phyloP scores from a whole-genome alignment of 2,113 vertebrate genomes.

The Condylura cristata region DNA sequence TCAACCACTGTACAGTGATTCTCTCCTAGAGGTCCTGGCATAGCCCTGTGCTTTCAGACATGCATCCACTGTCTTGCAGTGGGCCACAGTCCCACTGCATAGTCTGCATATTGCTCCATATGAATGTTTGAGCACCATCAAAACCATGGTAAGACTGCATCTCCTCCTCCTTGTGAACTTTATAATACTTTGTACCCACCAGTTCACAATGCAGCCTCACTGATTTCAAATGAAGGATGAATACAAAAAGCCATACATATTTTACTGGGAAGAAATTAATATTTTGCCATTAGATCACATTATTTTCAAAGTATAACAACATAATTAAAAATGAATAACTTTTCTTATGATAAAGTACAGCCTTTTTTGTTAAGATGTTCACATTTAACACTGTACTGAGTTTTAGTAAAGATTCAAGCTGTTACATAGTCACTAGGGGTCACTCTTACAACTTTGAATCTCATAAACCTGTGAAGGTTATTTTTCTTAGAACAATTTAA shows the following conservation, averaged over 20 bases:
- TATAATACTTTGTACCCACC: background rate
- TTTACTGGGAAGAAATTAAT: constrained; percentile 31
- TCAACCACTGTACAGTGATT: background rate
- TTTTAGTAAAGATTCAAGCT: constrained; percentile 54
- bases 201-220: background rate
- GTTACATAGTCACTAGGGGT: constrained; percentile 85
- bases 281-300: constrained; percentile 18
- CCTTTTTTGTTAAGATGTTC: background rate
- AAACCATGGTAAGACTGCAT: background rate
- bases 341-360: background rate
- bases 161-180: background rate
- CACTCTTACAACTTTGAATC: constrained; percentile 85
- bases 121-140: background rate
- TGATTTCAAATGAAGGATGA: background rate
- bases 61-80: rapidly evolving
- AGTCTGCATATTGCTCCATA: background rate
- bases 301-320: constrained; percentile 31
- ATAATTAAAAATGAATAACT: background rate
- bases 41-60: background rate
- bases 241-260: background rate
- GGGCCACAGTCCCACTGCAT: rapidly evolving
- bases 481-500: constrained; percentile 51
- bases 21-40: background rate
- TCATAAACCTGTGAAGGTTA: background rate
- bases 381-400: background rate